Evolutionary conservation across 2,888 invertebrate species (phyloP).

Genomic region (Scotopteryx bipunctaria): DNA sequence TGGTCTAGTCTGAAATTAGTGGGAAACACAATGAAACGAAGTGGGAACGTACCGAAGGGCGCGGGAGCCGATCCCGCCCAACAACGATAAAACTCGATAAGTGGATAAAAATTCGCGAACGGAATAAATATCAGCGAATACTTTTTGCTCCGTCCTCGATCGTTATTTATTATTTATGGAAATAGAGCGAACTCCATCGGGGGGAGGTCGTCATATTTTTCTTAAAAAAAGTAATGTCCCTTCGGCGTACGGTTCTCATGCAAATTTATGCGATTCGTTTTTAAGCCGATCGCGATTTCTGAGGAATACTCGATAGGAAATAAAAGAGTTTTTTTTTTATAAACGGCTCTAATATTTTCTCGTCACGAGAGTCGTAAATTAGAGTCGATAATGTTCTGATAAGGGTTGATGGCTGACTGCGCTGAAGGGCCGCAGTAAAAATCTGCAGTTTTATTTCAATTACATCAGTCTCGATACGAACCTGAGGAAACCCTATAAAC

Average conservation of each 20-base stretch:
- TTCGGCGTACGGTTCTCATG: slow-evolving; percentile 72
- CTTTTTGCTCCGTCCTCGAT: slow-evolving; percentile 74
- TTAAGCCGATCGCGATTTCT: slow-evolving; percentile 77
- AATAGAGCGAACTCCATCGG: slow-evolving; percentile 76
- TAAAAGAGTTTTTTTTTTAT: slow-evolving; percentile 56
- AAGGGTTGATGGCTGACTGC: slow-evolving; percentile 16
- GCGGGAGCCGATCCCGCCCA: slow-evolving; percentile 31
- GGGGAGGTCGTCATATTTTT: slow-evolving; percentile 79
- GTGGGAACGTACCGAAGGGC: slow-evolving; percentile 16
- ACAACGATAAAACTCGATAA: slow-evolving; percentile 62
- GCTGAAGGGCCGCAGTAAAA: neutral
- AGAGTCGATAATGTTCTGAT: slow-evolving; percentile 35
- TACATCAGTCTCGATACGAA: no score
- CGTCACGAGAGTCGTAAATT: slow-evolving; percentile 66
- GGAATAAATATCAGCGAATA: slow-evolving; percentile 75
- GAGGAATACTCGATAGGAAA: slow-evolving; percentile 71
- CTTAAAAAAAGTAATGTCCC: slow-evolving; percentile 79
- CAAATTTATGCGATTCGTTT: slow-evolving; percentile 80
- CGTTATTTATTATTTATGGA: slow-evolving; percentile 83
- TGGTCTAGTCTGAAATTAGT: no score
- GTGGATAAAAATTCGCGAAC: slow-evolving; percentile 75
- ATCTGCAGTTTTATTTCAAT: no score
- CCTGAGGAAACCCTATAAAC: no score
- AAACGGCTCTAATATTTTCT: slow-evolving; percentile 59
- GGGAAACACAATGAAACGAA: neutral